Base-by-base conservation (phyloP, 1,140 invertebrate species). In the Drosophila dunni region DNA sequence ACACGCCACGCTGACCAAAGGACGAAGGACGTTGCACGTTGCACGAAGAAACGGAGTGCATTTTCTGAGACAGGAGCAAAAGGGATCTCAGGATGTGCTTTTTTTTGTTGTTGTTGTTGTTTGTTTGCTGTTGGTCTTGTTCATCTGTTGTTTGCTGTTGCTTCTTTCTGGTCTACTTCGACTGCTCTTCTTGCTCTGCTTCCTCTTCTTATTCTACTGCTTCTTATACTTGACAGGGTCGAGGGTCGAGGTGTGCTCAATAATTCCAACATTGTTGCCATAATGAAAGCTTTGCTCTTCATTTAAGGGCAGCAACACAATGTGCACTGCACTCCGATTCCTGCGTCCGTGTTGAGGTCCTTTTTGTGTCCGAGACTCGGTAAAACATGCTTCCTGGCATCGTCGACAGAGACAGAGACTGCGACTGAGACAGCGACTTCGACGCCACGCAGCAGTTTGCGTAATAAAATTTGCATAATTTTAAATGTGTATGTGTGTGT, bases 391-490 rank as follows among this genome's bases (percentile, higher is more conserved):
- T 89, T 89, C 70, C 78, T 89, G 24, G 3, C 4, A 29, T 3
- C 2, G 6, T 29, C 24, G 24, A 29, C 24, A 29, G 24, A 29
- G 24, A 29, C 24, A 29, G 24, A 29, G 24, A 29, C 4, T 5
- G 6, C 24, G 6, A 4, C 24, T 5, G 24, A 20, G 17, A 20
- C 56, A 36, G 17, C 48, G 44, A 38, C 71, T 48, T 48, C 67
- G 58, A 83, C 70, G 81, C 72, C 51, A 84, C 78, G 84, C 84
- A 84, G 84, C 75, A 89, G 85, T 91, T 91, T 91, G 88, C 88
- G 88, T 90, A 91, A 91, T 91, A 88, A 91, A 91, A 91, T 91
- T 91, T 91, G 88, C 88, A 91, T 90, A 91, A 91, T 91, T 91
- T 91, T 81, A 81, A 89, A 89, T 86, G 50, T 65, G 65, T 46